Base-by-base conservation (phyloP, 2,888 invertebrate species). In the Autographa gamma region DNA sequence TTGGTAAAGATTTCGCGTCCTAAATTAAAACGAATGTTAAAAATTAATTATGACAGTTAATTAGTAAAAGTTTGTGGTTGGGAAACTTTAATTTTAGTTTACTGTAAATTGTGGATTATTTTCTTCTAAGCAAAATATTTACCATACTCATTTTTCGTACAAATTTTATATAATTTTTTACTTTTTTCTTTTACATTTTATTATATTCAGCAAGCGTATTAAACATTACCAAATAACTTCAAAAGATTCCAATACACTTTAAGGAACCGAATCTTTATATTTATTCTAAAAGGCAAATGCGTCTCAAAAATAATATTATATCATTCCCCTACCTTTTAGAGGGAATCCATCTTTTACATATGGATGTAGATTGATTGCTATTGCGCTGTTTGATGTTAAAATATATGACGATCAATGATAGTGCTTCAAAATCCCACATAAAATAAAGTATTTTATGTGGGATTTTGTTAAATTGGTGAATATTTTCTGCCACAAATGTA, bases 321-420 rank as follows among this genome's bases (percentile, higher is more conserved):
- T 60, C 6, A 34, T 31, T 52, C n/a, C 14, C 48, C 38, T 63
- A 72, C 19, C 31, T 32, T 52, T 18, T 16, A 60, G 25, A 63
- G 14, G 38, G 8, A 52, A 66, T 75, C 54, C 38, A 38, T 43
- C 43, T 63, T 41, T 54, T 38, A 13, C 4, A 54, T 74, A 59
- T 58, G 11, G 63, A 54, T 76, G 32, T 41, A 58, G 31, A 71
- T 71, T 66, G 63, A 72, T 63, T 60, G 25, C 41, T 54, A 3
- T 4, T 7, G 32, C 48, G 56, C 25, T 60, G 11, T 56, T 66
- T 66, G 65, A 60, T 70, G 32, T 48, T 18, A 32, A 48, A 76
- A 65, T 56, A 38, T n/a, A 60, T 18, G 16, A 43, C n/a, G 34
- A 48, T 31, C 25, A 59, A n/a, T 16, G 25, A 3, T 41, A 18